These are phyloP conservation scores for Oreochromis niloticus DNA, from an alignment of 2,113 vertebrate species.

Conservation along the genomic window DNA sequence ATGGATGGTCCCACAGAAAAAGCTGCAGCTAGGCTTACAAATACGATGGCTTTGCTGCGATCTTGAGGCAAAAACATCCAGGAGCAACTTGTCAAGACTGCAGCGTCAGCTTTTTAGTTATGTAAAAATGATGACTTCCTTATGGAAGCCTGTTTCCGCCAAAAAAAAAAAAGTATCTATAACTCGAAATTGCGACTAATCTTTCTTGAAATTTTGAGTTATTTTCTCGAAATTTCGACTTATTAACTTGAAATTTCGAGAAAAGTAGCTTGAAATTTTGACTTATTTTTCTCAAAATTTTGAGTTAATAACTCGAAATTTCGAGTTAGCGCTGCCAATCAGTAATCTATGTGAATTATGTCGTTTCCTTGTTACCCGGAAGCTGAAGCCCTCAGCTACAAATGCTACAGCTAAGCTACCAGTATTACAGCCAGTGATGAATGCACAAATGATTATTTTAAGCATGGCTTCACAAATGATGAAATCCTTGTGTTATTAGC, in stretches of 20 bases:
- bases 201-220: not conserved
- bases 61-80: not conserved
- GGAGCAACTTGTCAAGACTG: not conserved
- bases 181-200: rapidly evolving
- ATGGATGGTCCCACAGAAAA: not conserved
- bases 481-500: not conserved
- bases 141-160: rapidly evolving
- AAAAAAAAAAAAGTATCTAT: not conserved
- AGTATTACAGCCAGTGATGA: too few relatives aligned
- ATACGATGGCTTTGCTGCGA: rapidly evolving
- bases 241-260: not conserved
- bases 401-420: too few relatives aligned
- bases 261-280: not conserved
- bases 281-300: not conserved
- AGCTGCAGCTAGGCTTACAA: not conserved
- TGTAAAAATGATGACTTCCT: not conserved
- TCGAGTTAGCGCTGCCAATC: not conserved
- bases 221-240: rapidly evolving
- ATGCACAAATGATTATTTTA: too few relatives aligned
- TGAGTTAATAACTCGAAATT: not conserved
- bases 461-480: too few relatives aligned
- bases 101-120: not conserved
- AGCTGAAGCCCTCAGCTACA: too few relatives aligned
- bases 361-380: too few relatives aligned
- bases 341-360: not conserved